Conservation (phyloP, 2,113 vertebrate genomes). For the Dermatemys mawii region DNA sequence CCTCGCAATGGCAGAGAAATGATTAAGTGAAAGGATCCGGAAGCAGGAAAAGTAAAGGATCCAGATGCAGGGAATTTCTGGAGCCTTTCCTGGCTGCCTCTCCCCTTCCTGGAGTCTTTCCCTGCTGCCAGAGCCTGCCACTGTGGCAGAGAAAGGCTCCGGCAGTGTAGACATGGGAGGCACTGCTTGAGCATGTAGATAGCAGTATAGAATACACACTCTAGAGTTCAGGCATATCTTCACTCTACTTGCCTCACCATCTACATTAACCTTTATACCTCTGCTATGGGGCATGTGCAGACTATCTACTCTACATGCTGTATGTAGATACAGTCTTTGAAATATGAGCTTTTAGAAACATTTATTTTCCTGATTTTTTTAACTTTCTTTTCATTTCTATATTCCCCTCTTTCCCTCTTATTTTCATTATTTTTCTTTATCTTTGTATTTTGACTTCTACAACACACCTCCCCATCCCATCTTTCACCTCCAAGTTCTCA, state of each 20-base stretch:
- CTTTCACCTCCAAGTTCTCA: neutral
- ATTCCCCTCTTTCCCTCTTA: neutral
- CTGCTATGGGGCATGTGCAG: neutral
- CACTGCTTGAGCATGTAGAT: neutral
- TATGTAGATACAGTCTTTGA: neutral
- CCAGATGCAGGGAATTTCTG: neutral
- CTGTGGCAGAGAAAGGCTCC: neutral
- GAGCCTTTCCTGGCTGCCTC: neutral
- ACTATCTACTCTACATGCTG: neutral
- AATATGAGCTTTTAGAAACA: neutral
- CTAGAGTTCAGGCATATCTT: neutral
- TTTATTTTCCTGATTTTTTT: neutral
- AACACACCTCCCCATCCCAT: neutral
- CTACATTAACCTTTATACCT: neutral
- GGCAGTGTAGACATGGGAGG: neutral
- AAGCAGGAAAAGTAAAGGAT: neutral
- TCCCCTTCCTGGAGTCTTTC: neutral
- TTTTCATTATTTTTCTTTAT: neutral
- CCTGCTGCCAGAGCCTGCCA: neutral
- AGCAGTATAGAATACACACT: neutral
- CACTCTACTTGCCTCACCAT: neutral
- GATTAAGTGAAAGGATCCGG: neutral
- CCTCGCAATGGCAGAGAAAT: neutral
- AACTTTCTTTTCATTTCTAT: neutral
- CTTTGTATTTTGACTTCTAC: constrained; percentile 55